Conservation (phyloP, 30 jellyfish, hydroid and myxozoan species). For the Hydractinia echinata region DNA sequence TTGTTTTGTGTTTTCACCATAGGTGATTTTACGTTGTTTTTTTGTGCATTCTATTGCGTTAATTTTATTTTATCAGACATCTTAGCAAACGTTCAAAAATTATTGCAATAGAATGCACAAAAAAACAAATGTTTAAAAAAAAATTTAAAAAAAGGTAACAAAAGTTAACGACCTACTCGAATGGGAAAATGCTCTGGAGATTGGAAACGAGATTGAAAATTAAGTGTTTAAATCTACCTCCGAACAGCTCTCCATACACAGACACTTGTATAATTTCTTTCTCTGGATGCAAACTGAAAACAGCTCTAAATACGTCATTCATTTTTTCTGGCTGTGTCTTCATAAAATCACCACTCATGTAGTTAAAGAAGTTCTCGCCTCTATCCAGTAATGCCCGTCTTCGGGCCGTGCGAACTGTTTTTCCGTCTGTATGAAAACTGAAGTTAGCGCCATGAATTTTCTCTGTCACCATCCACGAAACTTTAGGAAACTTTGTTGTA, state of each 20-base stretch:
- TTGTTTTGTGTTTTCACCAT: too few relatives aligned
- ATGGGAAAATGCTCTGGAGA: too few relatives aligned
- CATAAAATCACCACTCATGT: constrained; percentile 57
- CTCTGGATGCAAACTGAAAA: constrained; percentile 33
- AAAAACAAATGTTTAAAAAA: too few relatives aligned
- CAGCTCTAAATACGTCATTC: constrained; percentile 39
- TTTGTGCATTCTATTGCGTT: too few relatives aligned
- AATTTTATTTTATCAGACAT: too few relatives aligned
- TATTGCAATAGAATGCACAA: too few relatives aligned
- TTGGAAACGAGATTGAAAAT: too few relatives aligned
- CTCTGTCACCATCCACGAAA: constrained; percentile 76
- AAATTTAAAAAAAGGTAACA: too few relatives aligned
- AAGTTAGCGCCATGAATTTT: constrained; percentile 94
- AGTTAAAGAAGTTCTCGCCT: constrained; percentile 51
- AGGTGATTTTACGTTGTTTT: too few relatives aligned
- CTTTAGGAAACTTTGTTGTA: constrained; percentile 42
- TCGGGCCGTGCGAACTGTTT: constrained; percentile 56
- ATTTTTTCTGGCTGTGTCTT: constrained; percentile 70
- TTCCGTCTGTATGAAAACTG: constrained; percentile 84
- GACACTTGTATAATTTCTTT: constrained; percentile 52
- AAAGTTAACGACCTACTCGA: too few relatives aligned
- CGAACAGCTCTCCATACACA: constrained; percentile 81
- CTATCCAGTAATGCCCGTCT: constrained; percentile 79
- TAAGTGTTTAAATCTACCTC: constrained; percentile 50
- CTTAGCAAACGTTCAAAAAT: too few relatives aligned